Evolutionary conservation across 2,888 invertebrate genomes (phyloP), one percentile per base, ranked within the genome.

Genomic region (Willowsia nigromaculata): DNA sequence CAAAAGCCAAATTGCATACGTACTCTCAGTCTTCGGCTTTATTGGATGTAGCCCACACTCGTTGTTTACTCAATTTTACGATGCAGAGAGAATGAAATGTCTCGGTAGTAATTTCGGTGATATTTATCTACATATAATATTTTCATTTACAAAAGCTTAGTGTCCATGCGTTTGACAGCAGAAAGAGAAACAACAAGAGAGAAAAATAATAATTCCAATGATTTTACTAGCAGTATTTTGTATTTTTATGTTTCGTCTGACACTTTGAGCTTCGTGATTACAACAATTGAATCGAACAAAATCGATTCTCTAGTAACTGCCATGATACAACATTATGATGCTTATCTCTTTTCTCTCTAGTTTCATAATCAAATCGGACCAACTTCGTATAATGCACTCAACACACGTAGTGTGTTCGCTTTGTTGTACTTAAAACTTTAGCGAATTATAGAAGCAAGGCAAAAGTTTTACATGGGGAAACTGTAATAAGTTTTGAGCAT

Each of bases 31-130:
- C 37, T 25, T 59, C 81, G 81, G 59, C 81, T 59, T 59, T 68
- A 65, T 82, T 82, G 65, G 62, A 65, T 68, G 27, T 59, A 82
- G 62, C 82, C 82, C 82, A 82, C 82, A 82, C 82, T 65, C n/a
- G 82, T 82, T 82, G 82, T 82, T 82, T 65, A 50, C 82, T 82
- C 59, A 43, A 68, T 82, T 82, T 43, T 82, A 82, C 18, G 43
- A 68, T 27, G 68, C 47, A 65, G 68, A 59, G 37, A n/a, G 81
- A 71, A n/a, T n/a, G n/a, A n/a, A n/a, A 71, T 18, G 37, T 37
- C 62, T 62, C 50, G n/a, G 30, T 65, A 68, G 37, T 11, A 65
- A 65, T 65, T 82, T 82, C 15, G 18, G 15, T 47, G 82, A 71
- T 71, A 27, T 71, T 82, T 82, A 82, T 82, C 82, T 65, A 18